These are phyloP conservation scores for Drosophila aff. DNA, from an alignment of 1,140 invertebrate species.

Conservation along the genomic window DNA sequence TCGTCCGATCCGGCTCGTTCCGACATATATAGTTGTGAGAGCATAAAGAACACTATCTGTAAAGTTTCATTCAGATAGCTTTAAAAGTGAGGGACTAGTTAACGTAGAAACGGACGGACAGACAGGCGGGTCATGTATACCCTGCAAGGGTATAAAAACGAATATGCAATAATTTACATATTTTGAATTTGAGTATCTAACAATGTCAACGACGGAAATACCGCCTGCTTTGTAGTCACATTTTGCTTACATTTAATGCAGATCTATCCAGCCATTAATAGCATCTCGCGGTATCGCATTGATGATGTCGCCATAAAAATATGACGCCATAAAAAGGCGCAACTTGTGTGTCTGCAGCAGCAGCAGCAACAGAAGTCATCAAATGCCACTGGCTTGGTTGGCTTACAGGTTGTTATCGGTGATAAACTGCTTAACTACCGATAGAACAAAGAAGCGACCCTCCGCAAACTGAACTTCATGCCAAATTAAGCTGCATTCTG, in stretches of 20 bases:
- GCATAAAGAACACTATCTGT: too few species aligned
- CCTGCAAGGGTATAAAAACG: too few species aligned
- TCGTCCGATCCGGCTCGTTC: too few species aligned
- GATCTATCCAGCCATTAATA: conserved; percentile 20
- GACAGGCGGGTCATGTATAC: too few species aligned
- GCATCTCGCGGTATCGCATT: conserved; percentile 22
- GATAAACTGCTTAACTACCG: conserved; percentile 50
- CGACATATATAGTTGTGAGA: too few species aligned
- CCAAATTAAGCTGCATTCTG: conserved; percentile 50
- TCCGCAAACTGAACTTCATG: conserved; percentile 36
- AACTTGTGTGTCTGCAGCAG: too few species aligned
- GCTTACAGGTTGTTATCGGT: conserved; percentile 53
- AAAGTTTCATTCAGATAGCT: too few species aligned
- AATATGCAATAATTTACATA: background rate
- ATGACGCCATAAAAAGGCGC: conserved; percentile 50
- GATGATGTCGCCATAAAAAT: conserved; percentile 42
- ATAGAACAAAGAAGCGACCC: conserved; percentile 34
- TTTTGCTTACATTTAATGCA: conserved; percentile 22
- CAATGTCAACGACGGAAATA: conserved; percentile 11
- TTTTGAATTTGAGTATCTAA: background rate
- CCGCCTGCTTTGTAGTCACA: conserved; percentile 10
- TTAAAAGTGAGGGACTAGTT: too few species aligned
- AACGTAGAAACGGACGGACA: too few species aligned
- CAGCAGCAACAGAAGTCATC: conserved; percentile 20
- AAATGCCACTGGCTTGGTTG: conserved; percentile 24